Conservation (phyloP, 2,113 vertebrate genomes). For the Cacatua alba region DNA sequence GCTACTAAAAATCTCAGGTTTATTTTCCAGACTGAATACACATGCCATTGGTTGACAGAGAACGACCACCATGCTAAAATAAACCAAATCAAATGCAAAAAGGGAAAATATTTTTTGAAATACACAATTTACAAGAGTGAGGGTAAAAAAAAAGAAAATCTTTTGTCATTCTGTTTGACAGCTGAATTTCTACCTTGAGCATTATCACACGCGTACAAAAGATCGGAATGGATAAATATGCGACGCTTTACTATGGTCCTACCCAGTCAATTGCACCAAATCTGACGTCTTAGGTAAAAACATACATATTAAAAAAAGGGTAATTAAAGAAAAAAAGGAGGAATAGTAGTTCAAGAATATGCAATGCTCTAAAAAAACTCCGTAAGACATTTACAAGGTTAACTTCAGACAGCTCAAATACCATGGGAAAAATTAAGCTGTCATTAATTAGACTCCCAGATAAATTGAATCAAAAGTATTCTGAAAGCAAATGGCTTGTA, state of each 20-base stretch:
- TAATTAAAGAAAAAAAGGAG: background rate
- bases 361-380: background rate
- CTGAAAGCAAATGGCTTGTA: background rate
- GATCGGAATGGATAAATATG: background rate
- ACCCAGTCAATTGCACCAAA: background rate
- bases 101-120: background rate
- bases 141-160: background rate
- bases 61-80: background rate
- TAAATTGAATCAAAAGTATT: background rate
- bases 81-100: background rate
- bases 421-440: background rate
- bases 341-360: background rate
- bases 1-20: background rate
- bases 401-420: background rate
- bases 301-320: background rate
- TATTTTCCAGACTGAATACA: background rate
- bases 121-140: background rate
- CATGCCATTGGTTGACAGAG: background rate
- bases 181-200: background rate
- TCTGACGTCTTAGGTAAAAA: background rate
- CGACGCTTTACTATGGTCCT: background rate
- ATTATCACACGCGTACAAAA: background rate
- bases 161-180: background rate
- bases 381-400: background rate
- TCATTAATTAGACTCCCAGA: background rate